These are phyloP conservation scores for Diuraphis noxia DNA, from an alignment of 1,140 invertebrate genomes.

Conservation along the genomic window DNA sequence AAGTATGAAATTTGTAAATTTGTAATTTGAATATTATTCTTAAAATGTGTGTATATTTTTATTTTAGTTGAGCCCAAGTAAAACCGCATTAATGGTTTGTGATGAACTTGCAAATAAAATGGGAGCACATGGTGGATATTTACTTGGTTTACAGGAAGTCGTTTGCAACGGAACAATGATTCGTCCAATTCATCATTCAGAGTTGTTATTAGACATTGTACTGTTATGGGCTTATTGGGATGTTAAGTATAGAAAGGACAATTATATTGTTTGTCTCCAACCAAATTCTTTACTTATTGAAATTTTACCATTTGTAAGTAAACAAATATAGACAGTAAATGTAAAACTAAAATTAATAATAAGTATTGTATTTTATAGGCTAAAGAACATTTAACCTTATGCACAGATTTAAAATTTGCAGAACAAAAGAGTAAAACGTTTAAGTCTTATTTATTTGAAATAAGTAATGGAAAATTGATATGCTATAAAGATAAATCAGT, in stretches of 20 bases:
- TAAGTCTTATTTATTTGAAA: constrained; percentile 76
- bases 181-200: constrained; percentile 76
- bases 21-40: neutral
- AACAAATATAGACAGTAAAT: neutral
- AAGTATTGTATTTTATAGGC: constrained; percentile 59
- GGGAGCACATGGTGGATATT: constrained; percentile 63
- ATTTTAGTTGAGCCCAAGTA: constrained; percentile 72
- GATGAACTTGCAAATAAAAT: constrained; percentile 69
- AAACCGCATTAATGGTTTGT: constrained; percentile 75
- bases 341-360: neutral
- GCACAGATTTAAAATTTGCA: constrained; percentile 77
- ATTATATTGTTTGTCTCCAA: constrained; percentile 72
- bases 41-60: neutral
- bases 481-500: constrained; percentile 80
- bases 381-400: constrained; percentile 66
- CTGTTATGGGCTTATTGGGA: constrained; percentile 84
- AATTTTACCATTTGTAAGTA: constrained; percentile 63
- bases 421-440: constrained; percentile 75
- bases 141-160: constrained; percentile 75
- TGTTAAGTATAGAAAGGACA: constrained; percentile 76
- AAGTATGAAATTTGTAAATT: constrained; percentile 58
- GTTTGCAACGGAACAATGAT: constrained; percentile 72
- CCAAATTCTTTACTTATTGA: constrained; percentile 63
- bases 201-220: constrained; percentile 72
- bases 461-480: constrained; percentile 75